Conservation (phyloP, 2,113 vertebrate species). For the Pan paniscus region DNA sequence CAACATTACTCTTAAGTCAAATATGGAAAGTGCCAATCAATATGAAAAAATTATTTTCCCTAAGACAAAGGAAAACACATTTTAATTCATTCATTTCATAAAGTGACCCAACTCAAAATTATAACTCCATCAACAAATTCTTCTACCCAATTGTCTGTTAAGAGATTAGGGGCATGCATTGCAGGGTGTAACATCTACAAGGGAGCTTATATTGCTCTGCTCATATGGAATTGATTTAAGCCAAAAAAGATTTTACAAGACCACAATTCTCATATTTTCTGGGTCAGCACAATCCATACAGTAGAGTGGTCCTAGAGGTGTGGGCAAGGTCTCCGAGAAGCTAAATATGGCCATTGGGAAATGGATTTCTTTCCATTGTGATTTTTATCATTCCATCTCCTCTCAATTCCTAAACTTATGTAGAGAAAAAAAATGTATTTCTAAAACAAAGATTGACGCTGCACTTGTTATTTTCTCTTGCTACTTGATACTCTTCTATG, state of each 20-base stretch:
- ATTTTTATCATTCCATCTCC: background rate
- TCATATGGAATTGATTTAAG: slow-evolving; percentile 29
- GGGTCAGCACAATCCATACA: slow-evolving; percentile 23
- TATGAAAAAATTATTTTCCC: background rate
- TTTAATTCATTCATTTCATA: slow-evolving; percentile 30
- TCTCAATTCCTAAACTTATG: background rate
- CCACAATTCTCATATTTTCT: slow-evolving; percentile 1
- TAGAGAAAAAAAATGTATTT: background rate
- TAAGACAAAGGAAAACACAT: background rate
- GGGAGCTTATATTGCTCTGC: background rate
- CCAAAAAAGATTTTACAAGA: background rate
- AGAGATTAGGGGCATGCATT: background rate
- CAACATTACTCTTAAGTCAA: slow-evolving; percentile 45
- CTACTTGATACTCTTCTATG: background rate
- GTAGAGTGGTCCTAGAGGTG: background rate
- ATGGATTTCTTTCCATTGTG: background rate
- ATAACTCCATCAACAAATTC: background rate
- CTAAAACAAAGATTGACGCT: background rate
- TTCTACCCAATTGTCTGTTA: background rate
- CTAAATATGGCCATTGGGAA: background rate
- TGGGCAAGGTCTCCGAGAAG: background rate
- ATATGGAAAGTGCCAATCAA: background rate
- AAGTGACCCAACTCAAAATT: slow-evolving; percentile 17
- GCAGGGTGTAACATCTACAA: background rate
- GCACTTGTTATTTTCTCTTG: background rate